A percentile compares a stretch with the other conserved stretches of the same genome.
These are phyloP conservation scores for Nothoprocta pentlandii DNA, from an alignment of 2,113 vertebrate genomes.

Conservation along the genomic window DNA sequence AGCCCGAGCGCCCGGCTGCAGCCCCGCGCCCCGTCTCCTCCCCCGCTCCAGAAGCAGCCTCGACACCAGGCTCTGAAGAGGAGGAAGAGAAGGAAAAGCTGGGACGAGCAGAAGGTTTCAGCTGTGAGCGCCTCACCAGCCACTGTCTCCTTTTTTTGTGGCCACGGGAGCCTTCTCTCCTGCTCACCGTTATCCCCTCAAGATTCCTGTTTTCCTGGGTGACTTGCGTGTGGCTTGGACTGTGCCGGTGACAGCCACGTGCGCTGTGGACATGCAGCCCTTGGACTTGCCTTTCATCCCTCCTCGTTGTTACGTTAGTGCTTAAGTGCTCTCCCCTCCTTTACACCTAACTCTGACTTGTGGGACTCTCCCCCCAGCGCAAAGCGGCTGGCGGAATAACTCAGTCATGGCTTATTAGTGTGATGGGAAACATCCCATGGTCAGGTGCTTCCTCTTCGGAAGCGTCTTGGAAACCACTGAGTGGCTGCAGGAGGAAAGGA, in stretches of 20 bases:
- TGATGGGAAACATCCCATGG: neutral
- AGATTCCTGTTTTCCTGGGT: neutral
- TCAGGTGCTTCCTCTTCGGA: neutral
- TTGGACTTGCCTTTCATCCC: neutral
- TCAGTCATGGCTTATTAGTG: accelerated
- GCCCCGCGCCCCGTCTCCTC: conserved; percentile 12
- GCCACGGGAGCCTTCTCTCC: neutral
- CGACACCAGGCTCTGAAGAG: neutral
- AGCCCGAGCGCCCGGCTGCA: neutral
- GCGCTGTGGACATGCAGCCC: neutral
- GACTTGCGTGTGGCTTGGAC: neutral
- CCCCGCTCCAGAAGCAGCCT: conserved; percentile 12
- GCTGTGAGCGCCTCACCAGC: neutral
- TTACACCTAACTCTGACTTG: neutral
- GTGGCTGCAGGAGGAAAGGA: neutral
- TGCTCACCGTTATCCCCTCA: neutral
- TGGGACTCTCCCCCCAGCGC: neutral
- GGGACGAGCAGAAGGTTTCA: neutral
- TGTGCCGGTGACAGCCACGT: neutral
- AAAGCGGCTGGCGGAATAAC: accelerated
- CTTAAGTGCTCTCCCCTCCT: neutral
- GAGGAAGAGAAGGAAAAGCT: conserved; percentile 28
- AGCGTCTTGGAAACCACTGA: accelerated
- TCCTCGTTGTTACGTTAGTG: neutral
- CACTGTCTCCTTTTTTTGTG: neutral